phyloP scores from a whole-genome alignment of 2,797 vertebrate genomes.

The Schizopygopsis malacanthus region DNA sequence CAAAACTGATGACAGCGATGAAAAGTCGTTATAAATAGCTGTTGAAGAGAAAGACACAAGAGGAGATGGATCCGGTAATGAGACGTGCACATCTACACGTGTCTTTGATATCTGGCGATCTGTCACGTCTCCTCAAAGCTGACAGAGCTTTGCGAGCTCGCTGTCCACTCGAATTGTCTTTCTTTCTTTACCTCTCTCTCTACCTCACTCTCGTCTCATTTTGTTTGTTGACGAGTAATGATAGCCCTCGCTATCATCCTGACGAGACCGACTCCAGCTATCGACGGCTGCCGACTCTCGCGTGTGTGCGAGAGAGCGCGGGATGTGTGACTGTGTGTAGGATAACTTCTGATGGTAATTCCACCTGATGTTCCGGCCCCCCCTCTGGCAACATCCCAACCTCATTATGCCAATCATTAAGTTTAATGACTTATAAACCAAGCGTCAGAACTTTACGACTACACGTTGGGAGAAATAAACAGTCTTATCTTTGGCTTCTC shows the following conservation, averaged over 20 bases:
- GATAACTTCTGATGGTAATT: constrained; percentile 74
- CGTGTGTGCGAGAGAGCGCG: not conserved
- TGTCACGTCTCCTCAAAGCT: constrained; percentile 57
- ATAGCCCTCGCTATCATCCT: constrained; percentile 56
- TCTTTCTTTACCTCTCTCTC: constrained; percentile 48
- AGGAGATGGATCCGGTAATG: constrained; percentile 58
- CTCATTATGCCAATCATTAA: constrained; percentile 84
- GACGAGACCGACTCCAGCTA: constrained; percentile 37
- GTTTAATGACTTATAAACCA: constrained; percentile 71
- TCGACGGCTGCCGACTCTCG: constrained; percentile 20
- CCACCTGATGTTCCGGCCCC: constrained; percentile 72
- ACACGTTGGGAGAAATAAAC: constrained; percentile 46
- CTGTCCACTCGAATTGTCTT: constrained; percentile 54
- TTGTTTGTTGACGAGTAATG: constrained; percentile 51
- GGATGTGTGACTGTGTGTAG: constrained; percentile 35
- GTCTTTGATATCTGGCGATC: constrained; percentile 58
- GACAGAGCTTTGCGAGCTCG: constrained; percentile 60
- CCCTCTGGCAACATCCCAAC: constrained; percentile 77
- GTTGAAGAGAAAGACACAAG: constrained; percentile 42
- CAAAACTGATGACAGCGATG: constrained; percentile 40
- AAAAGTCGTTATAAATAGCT: constrained; percentile 62
- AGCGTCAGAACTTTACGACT: constrained; percentile 60
- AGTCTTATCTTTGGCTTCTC: constrained; percentile 19
- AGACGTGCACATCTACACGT: constrained; percentile 59
- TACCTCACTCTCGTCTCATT: constrained; percentile 13